A percentile compares a stretch with the other conserved stretches of the same genome.
Evolutionary conservation across 2,113 vertebrate genomes (phyloP).

Genomic region (Thryonomys swinderianus): DNA sequence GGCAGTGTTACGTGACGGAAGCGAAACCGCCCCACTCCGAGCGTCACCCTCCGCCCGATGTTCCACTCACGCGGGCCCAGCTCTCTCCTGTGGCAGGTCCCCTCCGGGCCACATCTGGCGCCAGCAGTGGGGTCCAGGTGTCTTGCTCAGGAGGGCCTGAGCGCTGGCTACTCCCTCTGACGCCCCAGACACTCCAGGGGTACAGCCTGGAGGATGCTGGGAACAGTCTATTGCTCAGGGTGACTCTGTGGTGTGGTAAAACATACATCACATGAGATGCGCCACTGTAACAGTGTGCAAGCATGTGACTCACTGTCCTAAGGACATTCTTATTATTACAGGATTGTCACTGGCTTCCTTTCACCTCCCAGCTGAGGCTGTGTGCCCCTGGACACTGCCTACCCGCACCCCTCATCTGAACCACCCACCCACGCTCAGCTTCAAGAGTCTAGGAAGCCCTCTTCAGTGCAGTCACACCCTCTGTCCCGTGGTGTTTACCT

Average conservation of each 20-base stretch:
- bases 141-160: background rate
- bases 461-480: fast-evolving
- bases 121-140: background rate
- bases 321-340: fast-evolving
- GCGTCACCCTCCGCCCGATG: background rate
- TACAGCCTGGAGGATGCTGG: background rate
- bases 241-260: background rate
- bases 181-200: background rate
- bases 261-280: fast-evolving
- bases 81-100: background rate
- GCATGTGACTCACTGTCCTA: fast-evolving
- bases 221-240: background rate
- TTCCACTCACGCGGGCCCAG: too few relatives aligned
- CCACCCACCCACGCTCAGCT: background rate
- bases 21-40: background rate
- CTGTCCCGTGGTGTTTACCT: background rate
- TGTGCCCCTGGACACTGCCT: background rate
- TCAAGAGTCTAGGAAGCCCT: fast-evolving
- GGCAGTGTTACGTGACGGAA: too few relatives aligned
- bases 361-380: background rate
- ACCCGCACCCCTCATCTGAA: fast-evolving
- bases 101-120: fast-evolving
- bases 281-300: background rate
- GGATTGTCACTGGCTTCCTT: background rate
- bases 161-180: fast-evolving